Percentiles rank a stretch among this genome's conserved stretches.
Evolutionary conservation across 2,797 vertebrate genomes (phyloP).

Genomic region (Manis pentadactyla): DNA sequence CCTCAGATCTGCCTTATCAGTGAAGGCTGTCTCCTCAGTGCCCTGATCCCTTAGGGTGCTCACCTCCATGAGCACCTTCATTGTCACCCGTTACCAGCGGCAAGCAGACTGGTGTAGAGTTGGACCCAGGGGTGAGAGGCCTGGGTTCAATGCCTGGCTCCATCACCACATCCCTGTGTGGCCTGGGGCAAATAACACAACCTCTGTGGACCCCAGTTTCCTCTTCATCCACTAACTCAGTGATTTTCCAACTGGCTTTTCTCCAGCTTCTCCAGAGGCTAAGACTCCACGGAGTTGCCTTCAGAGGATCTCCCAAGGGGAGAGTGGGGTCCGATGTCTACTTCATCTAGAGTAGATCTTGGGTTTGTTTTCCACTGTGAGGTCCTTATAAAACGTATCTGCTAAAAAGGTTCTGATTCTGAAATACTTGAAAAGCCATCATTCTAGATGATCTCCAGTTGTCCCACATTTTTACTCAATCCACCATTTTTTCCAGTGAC

Average conservation of each 20-base stretch:
- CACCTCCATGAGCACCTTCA: not conserved
- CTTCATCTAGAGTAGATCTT: not conserved
- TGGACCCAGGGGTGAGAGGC: not conserved
- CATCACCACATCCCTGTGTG: not conserved
- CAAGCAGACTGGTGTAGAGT: not conserved
- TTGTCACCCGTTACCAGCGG: not conserved
- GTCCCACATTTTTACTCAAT: not conserved
- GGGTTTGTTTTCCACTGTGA: not conserved
- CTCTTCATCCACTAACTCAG: not conserved
- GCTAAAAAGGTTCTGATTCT: not conserved
- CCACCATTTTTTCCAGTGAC: not conserved
- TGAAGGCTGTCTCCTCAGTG: accelerated
- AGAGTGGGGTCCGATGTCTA: not conserved
- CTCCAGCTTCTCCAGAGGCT: not conserved
- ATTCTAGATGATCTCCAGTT: not conserved
- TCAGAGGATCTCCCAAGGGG: not conserved
- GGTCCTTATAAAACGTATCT: conserved; percentile 34
- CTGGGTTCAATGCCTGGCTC: not conserved
- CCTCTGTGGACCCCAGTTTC: not conserved
- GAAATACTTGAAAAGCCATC: not conserved
- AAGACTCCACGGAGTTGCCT: not conserved
- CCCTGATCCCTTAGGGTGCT: no score
- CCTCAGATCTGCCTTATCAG: not conserved
- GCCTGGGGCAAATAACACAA: not conserved
- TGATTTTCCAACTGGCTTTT: not conserved